phyloP scores from a whole-genome alignment of 1,140 invertebrate genomes.

The Oscheius sp. region DNA sequence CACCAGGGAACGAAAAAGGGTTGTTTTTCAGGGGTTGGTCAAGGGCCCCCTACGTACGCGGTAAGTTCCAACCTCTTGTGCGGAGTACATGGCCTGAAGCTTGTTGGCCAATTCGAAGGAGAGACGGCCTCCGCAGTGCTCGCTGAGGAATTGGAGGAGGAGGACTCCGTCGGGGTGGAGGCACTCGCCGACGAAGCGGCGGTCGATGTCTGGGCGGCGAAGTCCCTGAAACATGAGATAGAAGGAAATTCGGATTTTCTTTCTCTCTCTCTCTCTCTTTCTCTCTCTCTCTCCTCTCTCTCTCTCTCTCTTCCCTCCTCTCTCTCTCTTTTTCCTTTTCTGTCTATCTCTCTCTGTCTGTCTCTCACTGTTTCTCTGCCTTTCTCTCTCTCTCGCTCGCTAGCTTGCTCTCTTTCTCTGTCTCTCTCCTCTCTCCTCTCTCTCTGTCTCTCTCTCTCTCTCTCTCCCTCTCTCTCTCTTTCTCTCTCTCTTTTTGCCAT shows the following conservation, averaged over 20 bases:
- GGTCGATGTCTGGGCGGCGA: neutral
- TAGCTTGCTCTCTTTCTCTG: no score
- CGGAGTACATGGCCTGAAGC: neutral
- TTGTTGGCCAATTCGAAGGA: slow-evolving; percentile 2
- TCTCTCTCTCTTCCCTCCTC: neutral
- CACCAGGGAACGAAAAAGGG: neutral
- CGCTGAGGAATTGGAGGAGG: slow-evolving; percentile 17
- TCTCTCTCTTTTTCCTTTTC: no score
- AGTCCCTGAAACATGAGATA: neutral
- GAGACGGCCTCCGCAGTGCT: slow-evolving; percentile 3
- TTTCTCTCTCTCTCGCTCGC: no score
- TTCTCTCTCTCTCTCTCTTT: neutral
- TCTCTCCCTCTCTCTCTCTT: no score
- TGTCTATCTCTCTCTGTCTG: no score
- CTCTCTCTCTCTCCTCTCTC: neutral
- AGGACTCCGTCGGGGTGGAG: slow-evolving; percentile 28
- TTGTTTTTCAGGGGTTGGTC: neutral
- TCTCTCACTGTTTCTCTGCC: no score
- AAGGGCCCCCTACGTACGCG: no score
- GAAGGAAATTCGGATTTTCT: neutral
- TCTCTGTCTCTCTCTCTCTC: no score
- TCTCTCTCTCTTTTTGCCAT: no score
- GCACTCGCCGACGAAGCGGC: slow-evolving; percentile 16
- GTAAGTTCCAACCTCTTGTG: neutral
- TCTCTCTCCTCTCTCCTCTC: no score